These are phyloP conservation scores for Agonopterix arenella DNA, from an alignment of 2,888 invertebrate genomes.

Conservation along the genomic window DNA sequence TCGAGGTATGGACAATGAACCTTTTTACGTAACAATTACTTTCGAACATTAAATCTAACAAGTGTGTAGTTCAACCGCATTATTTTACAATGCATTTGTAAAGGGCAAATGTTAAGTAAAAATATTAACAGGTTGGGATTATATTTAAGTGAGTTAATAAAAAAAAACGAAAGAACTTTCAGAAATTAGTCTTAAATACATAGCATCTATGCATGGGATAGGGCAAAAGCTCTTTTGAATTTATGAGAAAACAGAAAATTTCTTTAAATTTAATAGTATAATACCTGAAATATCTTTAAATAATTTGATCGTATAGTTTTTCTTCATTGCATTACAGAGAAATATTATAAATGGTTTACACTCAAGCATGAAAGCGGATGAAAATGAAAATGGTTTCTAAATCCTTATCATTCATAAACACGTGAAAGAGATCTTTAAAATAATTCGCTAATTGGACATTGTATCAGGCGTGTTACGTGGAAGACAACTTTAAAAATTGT, in stretches of 20 bases:
- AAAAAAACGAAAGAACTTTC: too few relatives aligned
- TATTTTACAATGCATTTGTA: background rate
- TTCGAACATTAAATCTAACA: conserved; percentile 13
- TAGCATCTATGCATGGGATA: too few relatives aligned
- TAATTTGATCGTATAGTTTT: too few relatives aligned
- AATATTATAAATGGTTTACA: too few relatives aligned
- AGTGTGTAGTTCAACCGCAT: conserved; percentile 8
- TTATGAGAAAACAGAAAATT: too few relatives aligned
- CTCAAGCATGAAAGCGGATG: background rate
- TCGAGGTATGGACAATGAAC: conserved; percentile 5
- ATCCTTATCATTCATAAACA: conserved; percentile 15
- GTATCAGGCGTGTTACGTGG: conserved; percentile 2
- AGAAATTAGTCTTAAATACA: too few relatives aligned
- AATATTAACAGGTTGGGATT: too few relatives aligned
- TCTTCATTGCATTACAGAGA: too few relatives aligned
- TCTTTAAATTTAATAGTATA: too few relatives aligned
- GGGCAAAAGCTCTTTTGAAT: too few relatives aligned
- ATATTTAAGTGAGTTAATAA: too few relatives aligned
- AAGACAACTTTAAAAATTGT: conserved; percentile 7
- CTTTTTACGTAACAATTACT: conserved; percentile 10
- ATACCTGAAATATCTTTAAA: too few relatives aligned
- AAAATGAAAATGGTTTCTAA: background rate
- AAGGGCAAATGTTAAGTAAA: background rate
- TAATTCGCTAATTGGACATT: conserved; percentile 50
- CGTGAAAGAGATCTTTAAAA: conserved; percentile 53